Percentiles rank a stretch among this genome's conserved stretches.
These are phyloP conservation scores for Nestor notabilis DNA, from an alignment of 2,113 vertebrate genomes.

Conservation along the genomic window DNA sequence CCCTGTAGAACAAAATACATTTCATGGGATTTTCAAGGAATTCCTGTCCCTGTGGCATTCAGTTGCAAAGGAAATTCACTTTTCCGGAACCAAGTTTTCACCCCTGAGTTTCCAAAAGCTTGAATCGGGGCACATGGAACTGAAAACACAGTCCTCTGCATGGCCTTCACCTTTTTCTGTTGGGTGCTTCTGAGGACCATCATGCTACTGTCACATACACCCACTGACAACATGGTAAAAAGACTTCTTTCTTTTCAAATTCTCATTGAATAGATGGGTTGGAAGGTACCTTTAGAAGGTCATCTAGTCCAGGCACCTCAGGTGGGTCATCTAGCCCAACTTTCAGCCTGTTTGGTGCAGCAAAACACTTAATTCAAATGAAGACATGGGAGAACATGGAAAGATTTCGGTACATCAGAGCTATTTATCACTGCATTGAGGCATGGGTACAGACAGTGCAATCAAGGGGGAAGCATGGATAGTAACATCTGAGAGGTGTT, in stretches of 20 bases:
- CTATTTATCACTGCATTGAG: not conserved
- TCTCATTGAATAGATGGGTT: not conserved
- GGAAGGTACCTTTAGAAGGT: not conserved
- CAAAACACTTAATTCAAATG: not conserved
- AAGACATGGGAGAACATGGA: not conserved
- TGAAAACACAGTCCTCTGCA: not conserved
- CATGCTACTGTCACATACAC: not conserved
- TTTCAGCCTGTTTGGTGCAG: not conserved
- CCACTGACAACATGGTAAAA: not conserved
- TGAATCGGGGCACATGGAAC: not conserved
- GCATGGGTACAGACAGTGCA: not conserved
- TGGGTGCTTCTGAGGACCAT: rapidly evolving
- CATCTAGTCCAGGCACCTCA: not conserved
- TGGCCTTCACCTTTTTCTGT: not conserved
- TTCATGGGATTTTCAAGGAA: not conserved
- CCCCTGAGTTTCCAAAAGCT: not conserved
- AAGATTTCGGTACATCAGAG: not conserved
- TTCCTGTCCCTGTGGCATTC: not conserved
- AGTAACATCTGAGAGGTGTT: not conserved
- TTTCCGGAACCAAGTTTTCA: not conserved
- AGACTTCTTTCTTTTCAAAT: not conserved
- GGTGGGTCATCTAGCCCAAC: not conserved
- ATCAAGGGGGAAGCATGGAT: not conserved
- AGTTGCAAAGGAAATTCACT: not conserved
- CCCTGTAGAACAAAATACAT: not conserved